These are phyloP conservation scores for Argopecten irradians DNA, from an alignment of 1,140 invertebrate genomes.

Conservation along the genomic window DNA sequence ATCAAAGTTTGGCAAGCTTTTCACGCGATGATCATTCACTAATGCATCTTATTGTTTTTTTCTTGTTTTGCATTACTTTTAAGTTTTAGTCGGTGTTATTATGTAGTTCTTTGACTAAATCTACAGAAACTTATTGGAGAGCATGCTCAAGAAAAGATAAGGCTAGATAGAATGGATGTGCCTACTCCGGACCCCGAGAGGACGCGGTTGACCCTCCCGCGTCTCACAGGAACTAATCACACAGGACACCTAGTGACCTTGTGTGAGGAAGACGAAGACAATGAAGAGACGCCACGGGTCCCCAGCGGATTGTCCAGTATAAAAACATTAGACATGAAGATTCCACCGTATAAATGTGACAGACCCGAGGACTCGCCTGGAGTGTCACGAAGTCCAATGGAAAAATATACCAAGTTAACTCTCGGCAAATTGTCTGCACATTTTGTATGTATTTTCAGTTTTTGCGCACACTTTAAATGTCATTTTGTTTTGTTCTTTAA, in stretches of 20 bases:
- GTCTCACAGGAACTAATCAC: background rate
- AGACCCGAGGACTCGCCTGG: background rate
- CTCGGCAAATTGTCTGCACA: constrained; percentile 13
- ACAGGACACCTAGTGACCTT: background rate
- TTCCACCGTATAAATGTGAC: background rate
- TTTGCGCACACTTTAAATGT: background rate
- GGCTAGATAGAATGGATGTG: background rate
- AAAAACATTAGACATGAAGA: background rate
- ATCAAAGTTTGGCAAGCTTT: background rate
- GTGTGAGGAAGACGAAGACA: background rate
- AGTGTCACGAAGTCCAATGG: background rate
- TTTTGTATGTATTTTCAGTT: constrained; percentile 13
- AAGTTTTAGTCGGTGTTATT: background rate
- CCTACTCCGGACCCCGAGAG: background rate
- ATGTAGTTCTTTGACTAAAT: background rate
- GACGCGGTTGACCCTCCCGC: background rate
- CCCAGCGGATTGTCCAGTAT: background rate
- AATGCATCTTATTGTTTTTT: background rate
- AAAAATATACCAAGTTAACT: background rate
- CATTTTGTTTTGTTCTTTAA: too few species aligned
- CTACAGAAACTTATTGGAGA: background rate
- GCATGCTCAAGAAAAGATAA: background rate
- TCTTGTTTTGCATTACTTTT: background rate
- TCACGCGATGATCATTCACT: background rate
- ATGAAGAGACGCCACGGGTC: background rate